Conservation (phyloP, 1,140 invertebrate genomes). For the Pissodes strobi region DNA sequence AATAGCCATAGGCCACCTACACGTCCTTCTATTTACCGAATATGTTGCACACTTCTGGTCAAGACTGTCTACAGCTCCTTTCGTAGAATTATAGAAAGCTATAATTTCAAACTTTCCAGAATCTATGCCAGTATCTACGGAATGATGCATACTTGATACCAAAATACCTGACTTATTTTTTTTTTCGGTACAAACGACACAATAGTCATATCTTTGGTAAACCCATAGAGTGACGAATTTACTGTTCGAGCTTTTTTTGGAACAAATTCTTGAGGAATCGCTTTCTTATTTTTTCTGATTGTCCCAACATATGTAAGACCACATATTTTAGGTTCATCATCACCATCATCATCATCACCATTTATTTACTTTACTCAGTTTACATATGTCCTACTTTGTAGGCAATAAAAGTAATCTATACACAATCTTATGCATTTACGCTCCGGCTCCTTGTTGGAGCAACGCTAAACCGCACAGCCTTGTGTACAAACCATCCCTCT, state of each 20-base stretch:
- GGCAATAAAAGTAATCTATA: slow-evolving; percentile 51
- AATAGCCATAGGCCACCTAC: slow-evolving; percentile 20
- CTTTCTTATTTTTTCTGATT: slow-evolving; percentile 28
- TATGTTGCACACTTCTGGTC: slow-evolving; percentile 17
- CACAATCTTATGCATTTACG: too few relatives aligned
- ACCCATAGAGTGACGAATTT: slow-evolving; percentile 37
- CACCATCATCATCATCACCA: too few relatives aligned
- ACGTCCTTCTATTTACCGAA: slow-evolving; percentile 4
- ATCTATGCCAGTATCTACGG: neutral
- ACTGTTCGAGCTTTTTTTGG: slow-evolving; percentile 33
- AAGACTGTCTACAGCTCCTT: slow-evolving; percentile 41
- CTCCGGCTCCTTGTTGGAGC: too few relatives aligned
- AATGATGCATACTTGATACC: slow-evolving; percentile 21
- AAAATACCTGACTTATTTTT: slow-evolving; percentile 18
- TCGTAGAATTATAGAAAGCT: slow-evolving; percentile 56
- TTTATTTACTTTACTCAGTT: too few relatives aligned
- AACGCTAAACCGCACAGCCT: too few relatives aligned
- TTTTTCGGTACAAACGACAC: slow-evolving; percentile 43
- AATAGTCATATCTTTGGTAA: slow-evolving; percentile 20
- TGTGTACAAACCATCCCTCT: too few relatives aligned
- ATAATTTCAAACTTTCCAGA: slow-evolving; percentile 35
- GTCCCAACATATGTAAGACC: slow-evolving; percentile 40
- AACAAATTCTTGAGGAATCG: slow-evolving; percentile 8
- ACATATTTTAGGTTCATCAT: slow-evolving; percentile 39
- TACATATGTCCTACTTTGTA: too few relatives aligned